Conservation (phyloP, 2,797 vertebrate genomes). For the Danionella dracula region DNA sequence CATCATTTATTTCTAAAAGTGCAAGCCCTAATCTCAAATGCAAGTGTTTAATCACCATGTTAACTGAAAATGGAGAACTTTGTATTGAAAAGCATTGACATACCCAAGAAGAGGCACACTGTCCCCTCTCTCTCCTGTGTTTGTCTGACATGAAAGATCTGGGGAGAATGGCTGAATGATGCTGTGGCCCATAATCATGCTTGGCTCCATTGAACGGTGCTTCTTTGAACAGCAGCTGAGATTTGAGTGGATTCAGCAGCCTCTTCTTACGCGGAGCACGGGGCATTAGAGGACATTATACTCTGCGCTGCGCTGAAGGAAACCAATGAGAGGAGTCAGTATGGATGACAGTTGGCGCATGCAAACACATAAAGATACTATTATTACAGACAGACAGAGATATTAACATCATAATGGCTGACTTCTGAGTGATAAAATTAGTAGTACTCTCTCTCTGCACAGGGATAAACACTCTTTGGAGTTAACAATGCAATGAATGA, state of each 20-base stretch:
- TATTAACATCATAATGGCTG: no score
- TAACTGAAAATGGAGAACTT: no score
- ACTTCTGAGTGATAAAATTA: no score
- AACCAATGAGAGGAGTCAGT: not conserved
- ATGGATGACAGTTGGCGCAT: no score
- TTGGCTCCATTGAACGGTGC: conserved; percentile 64
- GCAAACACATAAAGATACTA: no score
- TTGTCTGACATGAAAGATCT: conserved; percentile 65
- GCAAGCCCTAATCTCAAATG: no score
- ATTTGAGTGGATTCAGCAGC: conserved; percentile 52
- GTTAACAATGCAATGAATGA: not conserved
- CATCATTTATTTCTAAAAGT: no score
- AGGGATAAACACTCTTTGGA: no score
- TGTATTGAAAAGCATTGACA: not conserved
- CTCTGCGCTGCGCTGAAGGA: not conserved
- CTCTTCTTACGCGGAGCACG: conserved; percentile 64
- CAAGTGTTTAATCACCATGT: no score
- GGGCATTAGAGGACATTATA: conserved; percentile 75
- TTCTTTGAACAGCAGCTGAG: conserved; percentile 77
- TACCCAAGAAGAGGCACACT: conserved; percentile 72
- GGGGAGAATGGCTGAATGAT: conserved; percentile 63
- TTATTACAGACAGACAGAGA: no score
- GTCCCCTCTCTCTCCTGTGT: conserved; percentile 43
- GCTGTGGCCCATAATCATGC: conserved; percentile 58
- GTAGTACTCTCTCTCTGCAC: no score